These are phyloP conservation scores for Pandemis heparana DNA, from an alignment of 2,888 invertebrate genomes.

Conservation along the genomic window DNA sequence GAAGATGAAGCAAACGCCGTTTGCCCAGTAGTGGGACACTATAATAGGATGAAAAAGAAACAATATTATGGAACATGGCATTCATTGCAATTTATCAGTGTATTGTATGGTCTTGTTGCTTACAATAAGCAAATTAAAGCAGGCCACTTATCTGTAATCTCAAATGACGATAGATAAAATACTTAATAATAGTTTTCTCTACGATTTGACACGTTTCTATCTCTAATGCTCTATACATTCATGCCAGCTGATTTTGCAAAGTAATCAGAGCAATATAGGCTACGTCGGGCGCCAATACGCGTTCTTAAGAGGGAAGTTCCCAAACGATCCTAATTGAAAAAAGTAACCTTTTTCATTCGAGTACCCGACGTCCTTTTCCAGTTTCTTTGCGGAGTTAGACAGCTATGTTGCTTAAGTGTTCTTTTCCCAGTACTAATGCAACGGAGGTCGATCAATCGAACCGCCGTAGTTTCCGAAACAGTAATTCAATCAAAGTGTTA, in stretches of 20 bases:
- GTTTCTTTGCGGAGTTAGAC: slow-evolving; percentile 30
- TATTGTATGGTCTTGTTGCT: neutral
- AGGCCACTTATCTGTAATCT: neutral
- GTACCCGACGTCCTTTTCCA: slow-evolving; percentile 35
- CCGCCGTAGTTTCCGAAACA: slow-evolving; percentile 18
- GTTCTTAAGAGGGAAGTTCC: slow-evolving; percentile 48
- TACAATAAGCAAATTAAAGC: neutral
- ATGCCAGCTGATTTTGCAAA: slow-evolving; percentile 46
- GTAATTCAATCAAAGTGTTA: slow-evolving; percentile 11
- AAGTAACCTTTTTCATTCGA: slow-evolving; percentile 43
- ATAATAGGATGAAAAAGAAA: neutral
- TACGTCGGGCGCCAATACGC: slow-evolving; percentile 34
- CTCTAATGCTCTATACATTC: slow-evolving; percentile 21
- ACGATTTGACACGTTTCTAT: neutral
- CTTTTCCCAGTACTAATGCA: slow-evolving; percentile 26
- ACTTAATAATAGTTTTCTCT: neutral
- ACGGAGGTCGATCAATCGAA: slow-evolving; percentile 21
- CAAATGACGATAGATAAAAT: neutral
- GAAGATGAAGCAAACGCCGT: no score
- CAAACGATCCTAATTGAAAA: slow-evolving; percentile 48
- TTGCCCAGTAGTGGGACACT: no score
- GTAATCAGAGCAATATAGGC: slow-evolving; percentile 51
- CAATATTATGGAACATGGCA: neutral
- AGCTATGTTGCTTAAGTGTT: slow-evolving; percentile 41
- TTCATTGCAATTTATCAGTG: neutral